Evolutionary conservation across 2,113 vertebrate genomes (phyloP).

Genomic region (Marmota monax): DNA sequence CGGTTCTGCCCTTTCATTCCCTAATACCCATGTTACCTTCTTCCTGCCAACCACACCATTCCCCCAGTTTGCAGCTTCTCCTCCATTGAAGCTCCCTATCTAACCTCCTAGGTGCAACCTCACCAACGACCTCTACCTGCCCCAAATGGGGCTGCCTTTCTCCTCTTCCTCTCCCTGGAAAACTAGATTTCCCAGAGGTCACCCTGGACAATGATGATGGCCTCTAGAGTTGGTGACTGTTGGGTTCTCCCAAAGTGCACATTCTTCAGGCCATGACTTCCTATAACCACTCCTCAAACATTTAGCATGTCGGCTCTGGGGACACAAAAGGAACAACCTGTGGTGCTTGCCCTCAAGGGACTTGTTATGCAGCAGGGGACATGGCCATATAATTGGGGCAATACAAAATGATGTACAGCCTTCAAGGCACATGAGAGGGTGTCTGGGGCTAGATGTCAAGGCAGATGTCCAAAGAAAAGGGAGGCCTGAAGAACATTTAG

Average conservation of each 20-base stretch:
- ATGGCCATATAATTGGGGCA: background rate
- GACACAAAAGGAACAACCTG: background rate
- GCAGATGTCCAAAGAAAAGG: background rate
- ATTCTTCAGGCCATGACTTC: no score
- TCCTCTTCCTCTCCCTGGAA: background rate
- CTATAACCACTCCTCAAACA: background rate
- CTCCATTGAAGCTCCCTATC: background rate
- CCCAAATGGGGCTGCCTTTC: background rate
- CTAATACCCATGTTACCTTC: background rate
- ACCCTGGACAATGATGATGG: background rate
- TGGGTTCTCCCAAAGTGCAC: background rate
- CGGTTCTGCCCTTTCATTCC: background rate
- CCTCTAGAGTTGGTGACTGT: background rate
- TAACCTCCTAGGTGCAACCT: background rate
- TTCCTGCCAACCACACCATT: rapidly evolving
- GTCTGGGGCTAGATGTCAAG: background rate
- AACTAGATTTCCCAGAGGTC: background rate
- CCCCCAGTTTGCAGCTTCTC: background rate
- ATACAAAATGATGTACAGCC: no score
- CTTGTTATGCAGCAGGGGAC: background rate
- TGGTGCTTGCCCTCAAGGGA: background rate
- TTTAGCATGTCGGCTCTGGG: background rate
- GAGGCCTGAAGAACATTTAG: background rate
- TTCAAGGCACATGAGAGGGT: background rate
- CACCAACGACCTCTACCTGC: background rate